Evolutionary conservation across 1,140 invertebrate genomes (phyloP).

Genomic region (Drosophila murphyi): DNA sequence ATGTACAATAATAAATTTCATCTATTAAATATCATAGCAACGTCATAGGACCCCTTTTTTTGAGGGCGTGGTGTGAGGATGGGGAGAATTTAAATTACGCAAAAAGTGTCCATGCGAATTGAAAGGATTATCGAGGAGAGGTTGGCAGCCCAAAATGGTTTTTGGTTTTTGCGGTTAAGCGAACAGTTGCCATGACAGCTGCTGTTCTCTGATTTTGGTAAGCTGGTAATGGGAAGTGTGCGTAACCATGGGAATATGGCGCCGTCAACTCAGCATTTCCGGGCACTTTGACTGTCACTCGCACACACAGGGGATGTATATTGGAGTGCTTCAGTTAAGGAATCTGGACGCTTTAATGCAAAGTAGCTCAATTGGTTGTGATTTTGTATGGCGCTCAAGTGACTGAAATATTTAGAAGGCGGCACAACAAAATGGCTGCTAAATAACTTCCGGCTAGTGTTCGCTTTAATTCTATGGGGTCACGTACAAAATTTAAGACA

Average conservation of each 20-base stretch:
- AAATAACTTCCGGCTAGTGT: conserved; percentile 48
- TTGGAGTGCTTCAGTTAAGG: conserved; percentile 1
- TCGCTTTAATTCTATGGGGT: conserved; percentile 35
- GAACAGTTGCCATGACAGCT: conserved; percentile 36
- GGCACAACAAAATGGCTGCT: conserved; percentile 41
- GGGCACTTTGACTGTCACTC: conserved; percentile 27
- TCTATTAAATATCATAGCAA: conserved; percentile 24
- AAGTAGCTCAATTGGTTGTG: conserved; percentile 47
- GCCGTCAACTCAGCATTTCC: conserved; percentile 57
- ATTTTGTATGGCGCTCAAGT: conserved; percentile 4
- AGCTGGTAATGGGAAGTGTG: background rate
- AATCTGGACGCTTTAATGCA: conserved; percentile 37
- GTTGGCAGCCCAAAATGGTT: conserved; percentile 39
- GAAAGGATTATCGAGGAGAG: conserved; percentile 47
- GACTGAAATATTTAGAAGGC: conserved; percentile 30
- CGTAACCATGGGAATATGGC: background rate
- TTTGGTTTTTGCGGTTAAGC: conserved; percentile 47
- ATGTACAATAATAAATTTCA: conserved; percentile 22
- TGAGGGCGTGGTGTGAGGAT: background rate
- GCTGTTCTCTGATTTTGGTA: conserved; percentile 14
- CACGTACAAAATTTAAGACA: conserved; percentile 44
- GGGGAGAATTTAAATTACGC: background rate
- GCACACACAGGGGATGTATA: conserved; percentile 20
- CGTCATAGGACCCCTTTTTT: conserved; percentile 10
- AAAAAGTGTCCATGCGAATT: conserved; percentile 43